Base-by-base conservation (phyloP, 2,113 vertebrate genomes). In the Trochalopteron elliotii region DNA sequence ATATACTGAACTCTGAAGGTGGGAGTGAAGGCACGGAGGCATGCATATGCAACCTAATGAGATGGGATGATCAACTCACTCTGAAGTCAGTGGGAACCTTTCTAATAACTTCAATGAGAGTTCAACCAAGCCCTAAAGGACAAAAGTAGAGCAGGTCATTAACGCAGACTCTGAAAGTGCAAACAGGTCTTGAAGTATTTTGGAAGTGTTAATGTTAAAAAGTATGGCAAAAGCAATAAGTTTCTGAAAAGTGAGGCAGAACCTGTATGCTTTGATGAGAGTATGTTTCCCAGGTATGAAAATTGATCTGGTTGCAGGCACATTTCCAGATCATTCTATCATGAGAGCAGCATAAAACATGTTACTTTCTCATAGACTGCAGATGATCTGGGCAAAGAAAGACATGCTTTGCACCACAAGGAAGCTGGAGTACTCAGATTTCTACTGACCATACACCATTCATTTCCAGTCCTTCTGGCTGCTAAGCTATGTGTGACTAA, bases 41-140 rank as follows among this genome's bases (percentile, higher is more conserved):
- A 88, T 94, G 70, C 67, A 53, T 57, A 68, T 69, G 85, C 57
- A 93, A 70, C 52, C 82, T 92, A 90, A 96, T 77, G 85, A 91
- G 77, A 49, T 40, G 56, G 92, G 76, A 77, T 40, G 55, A 69
- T 56, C 91, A 83, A 15, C 87, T 82, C 14, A 4, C 31, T 87
- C 80, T 95, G 39, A 83, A 96, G 52, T 42, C 83, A 86, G 33
- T 63, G 47, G 27, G 76, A 96, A 86, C 77, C 59, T 85, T 89
- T 76, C 85, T 87, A 77, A 59, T 67, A 87, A 94, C 50, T 78
- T 94, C 57, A 94, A n/a, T 53, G 39, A 76, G 67, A 75, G 63
- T 57, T 94, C 90, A 87, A 12, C 60, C 42, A 96, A 96, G 55
- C 64, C 87, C 76, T 81, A 63, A 88, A 87, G 67, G 47, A 96